phyloP scores from a whole-genome alignment of 2,888 invertebrate species.

The Hipparchia sbordonii region DNA sequence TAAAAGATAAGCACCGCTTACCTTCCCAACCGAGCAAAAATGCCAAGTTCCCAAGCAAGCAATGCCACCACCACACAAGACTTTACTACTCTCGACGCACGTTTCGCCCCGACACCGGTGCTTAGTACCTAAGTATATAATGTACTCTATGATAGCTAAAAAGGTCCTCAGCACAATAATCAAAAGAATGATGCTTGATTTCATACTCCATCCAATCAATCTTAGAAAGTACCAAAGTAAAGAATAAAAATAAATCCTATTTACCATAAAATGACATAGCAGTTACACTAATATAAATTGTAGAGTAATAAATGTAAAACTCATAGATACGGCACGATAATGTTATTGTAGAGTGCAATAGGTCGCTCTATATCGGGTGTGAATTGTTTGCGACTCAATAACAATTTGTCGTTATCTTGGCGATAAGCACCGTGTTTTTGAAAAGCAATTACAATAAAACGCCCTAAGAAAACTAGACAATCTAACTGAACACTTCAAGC shows the following conservation, averaged over 20 bases:
- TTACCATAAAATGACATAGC: not conserved
- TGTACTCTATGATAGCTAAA: not conserved
- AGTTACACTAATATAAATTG: not conserved
- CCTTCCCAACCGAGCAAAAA: no score
- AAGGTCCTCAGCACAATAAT: not conserved
- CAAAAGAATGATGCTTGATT: not conserved
- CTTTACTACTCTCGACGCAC: no score
- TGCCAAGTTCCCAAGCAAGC: no score
- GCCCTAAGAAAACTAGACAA: not conserved
- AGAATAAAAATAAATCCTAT: not conserved
- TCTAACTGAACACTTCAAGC: not conserved
- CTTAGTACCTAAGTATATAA: no score
- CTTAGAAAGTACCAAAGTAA: not conserved
- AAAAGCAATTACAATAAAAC: slow-evolving; percentile 22
- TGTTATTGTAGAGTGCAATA: slow-evolving; percentile 39
- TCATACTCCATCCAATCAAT: not conserved
- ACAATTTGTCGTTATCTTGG: slow-evolving; percentile 43
- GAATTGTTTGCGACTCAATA: slow-evolving; percentile 33
- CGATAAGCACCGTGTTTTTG: slow-evolving; percentile 36
- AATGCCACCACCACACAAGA: no score
- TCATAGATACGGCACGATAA: slow-evolving; percentile 25
- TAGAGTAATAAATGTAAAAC: not conserved
- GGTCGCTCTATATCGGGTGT: slow-evolving; percentile 31
- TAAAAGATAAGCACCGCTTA: no score
- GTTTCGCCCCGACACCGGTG: no score